phyloP scores from a whole-genome alignment of 1,140 invertebrate species.

The Campodea augens region DNA sequence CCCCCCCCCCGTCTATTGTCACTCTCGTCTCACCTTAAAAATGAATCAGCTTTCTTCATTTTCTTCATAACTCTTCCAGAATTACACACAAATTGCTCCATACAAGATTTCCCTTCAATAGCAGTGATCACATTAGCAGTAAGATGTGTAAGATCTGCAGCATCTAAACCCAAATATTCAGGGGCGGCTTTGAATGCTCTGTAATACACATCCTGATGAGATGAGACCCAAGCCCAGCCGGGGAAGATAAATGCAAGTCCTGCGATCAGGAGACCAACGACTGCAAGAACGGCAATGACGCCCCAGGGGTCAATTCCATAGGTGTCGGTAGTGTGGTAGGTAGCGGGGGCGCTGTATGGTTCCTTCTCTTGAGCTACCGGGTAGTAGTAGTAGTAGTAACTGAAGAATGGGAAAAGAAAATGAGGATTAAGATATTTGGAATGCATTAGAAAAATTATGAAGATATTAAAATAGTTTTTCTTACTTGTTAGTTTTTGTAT shows the following conservation, averaged over 20 bases:
- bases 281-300: slow-evolving; percentile 15
- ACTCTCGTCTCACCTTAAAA: slow-evolving; percentile 17
- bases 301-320: slow-evolving; percentile 17
- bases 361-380: slow-evolving; percentile 6
- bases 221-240: slow-evolving; percentile 16
- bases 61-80: slow-evolving; percentile 17
- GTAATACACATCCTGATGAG: slow-evolving; percentile 17
- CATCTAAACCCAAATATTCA: slow-evolving; percentile 13
- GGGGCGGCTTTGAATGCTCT: slow-evolving; percentile 11
- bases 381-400: background rate
- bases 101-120: slow-evolving; percentile 16
- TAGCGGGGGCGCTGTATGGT: slow-evolving; percentile 11
- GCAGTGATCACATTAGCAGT: slow-evolving; percentile 15
- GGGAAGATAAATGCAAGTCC: slow-evolving; percentile 16
- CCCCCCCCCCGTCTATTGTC: too few species aligned
- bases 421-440: too few species aligned
- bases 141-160: slow-evolving; percentile 14
- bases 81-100: slow-evolving; percentile 16
- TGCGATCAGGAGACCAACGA: slow-evolving; percentile 16
- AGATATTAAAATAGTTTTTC: too few species aligned
- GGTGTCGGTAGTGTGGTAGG: slow-evolving; percentile 8
- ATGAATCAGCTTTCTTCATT: slow-evolving; percentile 16
- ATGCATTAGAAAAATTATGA: too few species aligned
- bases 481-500: too few species aligned
- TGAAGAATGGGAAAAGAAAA: background rate